phyloP scores from a whole-genome alignment of 2,797 vertebrate species.

The Cossypha dichroa region DNA sequence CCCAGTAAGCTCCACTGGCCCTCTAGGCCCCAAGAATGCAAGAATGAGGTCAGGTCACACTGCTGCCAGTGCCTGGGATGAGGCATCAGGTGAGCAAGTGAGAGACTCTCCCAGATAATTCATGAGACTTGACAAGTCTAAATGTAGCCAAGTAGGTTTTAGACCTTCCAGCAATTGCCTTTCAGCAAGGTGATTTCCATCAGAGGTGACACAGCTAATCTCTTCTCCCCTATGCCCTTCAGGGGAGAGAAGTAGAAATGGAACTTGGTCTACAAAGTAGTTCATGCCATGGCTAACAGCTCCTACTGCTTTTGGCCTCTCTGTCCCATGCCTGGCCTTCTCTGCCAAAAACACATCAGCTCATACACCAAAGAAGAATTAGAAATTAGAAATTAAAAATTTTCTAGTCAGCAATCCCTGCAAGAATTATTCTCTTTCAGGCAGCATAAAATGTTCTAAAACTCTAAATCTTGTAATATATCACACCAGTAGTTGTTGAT shows the following conservation, averaged over 20 bases:
- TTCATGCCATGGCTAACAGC: neutral
- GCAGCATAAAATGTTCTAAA: neutral
- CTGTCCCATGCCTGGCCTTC: neutral
- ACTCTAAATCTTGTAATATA: neutral
- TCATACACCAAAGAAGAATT: neutral
- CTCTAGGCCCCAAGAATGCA: neutral
- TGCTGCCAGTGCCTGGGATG: neutral
- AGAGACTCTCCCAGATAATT: neutral
- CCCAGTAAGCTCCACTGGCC: neutral
- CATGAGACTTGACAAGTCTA: neutral
- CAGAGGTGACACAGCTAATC: conserved; percentile 19
- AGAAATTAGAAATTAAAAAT: neutral
- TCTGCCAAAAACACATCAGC: neutral
- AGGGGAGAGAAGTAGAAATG: neutral
- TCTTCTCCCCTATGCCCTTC: neutral
- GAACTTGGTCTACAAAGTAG: neutral
- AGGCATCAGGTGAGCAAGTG: neutral
- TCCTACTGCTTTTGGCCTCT: neutral
- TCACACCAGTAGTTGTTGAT: neutral
- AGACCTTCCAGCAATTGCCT: conserved; percentile 1
- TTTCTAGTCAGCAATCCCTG: neutral
- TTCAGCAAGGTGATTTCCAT: conserved; percentile 4
- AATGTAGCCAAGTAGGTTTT: conserved; percentile 19
- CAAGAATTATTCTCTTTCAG: neutral
- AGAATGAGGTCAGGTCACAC: neutral